Evolutionary conservation across 1,140 invertebrate genomes (phyloP).

Genomic region (Lucilia cuprina): DNA sequence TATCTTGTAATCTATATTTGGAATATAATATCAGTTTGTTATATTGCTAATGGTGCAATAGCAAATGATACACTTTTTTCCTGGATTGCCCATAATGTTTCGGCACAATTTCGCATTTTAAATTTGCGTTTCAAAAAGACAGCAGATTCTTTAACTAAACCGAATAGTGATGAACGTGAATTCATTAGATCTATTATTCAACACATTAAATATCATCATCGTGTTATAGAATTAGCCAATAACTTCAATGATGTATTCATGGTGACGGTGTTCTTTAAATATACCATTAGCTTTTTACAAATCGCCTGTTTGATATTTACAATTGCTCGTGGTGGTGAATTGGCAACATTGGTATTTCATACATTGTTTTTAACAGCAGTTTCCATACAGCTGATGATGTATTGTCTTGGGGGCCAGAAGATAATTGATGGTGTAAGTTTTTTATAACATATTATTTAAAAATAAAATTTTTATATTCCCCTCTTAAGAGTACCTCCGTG

Average conservation of each 20-base stretch:
- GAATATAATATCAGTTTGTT: background rate
- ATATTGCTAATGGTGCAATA: background rate
- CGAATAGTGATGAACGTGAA: background rate
- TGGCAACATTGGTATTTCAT: background rate
- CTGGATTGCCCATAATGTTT: background rate
- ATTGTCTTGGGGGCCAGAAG: conserved; percentile 8
- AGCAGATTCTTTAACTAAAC: background rate
- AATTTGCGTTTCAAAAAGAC: conserved; percentile 13
- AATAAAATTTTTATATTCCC: too few species aligned
- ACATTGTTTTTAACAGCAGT: background rate
- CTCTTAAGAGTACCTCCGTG: background rate
- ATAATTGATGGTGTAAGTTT: background rate
- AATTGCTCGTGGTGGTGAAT: background rate
- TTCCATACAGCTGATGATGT: background rate
- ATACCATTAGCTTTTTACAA: background rate
- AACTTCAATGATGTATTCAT: background rate
- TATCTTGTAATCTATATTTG: background rate
- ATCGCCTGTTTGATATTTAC: background rate
- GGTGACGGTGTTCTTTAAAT: conserved; percentile 2
- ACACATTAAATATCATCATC: background rate
- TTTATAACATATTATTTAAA: background rate
- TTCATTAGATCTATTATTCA: background rate
- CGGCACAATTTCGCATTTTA: conserved; percentile 18
- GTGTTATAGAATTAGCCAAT: background rate
- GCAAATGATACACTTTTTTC: background rate